These are phyloP conservation scores for Scalopus aquaticus DNA, from an alignment of 2,113 vertebrate species.

Conservation along the genomic window DNA sequence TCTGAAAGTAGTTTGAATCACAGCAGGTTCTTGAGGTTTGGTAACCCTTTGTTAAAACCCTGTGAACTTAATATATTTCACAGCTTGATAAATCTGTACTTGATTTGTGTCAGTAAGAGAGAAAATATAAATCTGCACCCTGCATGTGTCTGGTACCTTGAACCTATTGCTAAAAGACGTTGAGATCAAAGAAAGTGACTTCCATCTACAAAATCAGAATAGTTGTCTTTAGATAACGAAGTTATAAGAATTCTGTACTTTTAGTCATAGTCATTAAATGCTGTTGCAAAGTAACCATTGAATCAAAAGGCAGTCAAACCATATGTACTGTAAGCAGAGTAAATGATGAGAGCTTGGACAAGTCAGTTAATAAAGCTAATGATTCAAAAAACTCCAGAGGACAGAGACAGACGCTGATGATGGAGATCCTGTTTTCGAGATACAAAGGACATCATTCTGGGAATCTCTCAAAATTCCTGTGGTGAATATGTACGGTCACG, in stretches of 20 bases:
- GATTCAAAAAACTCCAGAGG: background rate
- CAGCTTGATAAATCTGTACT: constrained; percentile 84
- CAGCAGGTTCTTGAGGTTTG: constrained; percentile 73
- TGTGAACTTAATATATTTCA: constrained; percentile 86
- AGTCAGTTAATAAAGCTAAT: constrained; percentile 40
- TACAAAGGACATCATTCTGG: background rate
- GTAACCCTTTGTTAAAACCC: constrained; percentile 85
- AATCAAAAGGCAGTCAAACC: constrained; percentile 19
- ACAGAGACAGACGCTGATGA: background rate
- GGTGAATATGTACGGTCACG: background rate
- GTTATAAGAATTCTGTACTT: background rate
- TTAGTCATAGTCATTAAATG: background rate
- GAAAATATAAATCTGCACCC: constrained; percentile 79
- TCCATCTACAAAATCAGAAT: constrained; percentile 53
- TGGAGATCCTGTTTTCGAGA: background rate
- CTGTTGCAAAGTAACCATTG: background rate
- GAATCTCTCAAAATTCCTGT: constrained; percentile 43
- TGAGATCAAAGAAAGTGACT: constrained; percentile 77
- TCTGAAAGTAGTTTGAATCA: constrained; percentile 83
- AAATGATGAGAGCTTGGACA: background rate
- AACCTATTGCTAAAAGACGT: constrained; percentile 69
- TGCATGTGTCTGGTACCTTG: constrained; percentile 44
- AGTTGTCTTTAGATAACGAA: constrained; percentile 34
- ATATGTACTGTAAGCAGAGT: background rate
- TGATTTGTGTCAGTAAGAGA: constrained; percentile 82